Conservation (phyloP, 1,140 invertebrate species). For the Archivesica marissinica region DNA sequence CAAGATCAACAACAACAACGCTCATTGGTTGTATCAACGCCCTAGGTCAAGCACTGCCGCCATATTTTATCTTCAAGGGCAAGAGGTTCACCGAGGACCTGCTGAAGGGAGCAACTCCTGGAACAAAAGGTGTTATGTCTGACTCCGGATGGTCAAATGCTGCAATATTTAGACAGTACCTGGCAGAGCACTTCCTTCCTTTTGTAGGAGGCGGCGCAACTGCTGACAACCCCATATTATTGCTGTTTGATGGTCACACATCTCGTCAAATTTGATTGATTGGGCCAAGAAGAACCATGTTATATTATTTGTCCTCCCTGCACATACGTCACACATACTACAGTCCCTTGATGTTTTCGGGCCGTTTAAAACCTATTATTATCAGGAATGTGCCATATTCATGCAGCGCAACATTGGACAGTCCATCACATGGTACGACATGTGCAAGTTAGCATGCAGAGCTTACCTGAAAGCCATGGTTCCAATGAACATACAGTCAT, state of each 20-base stretch:
- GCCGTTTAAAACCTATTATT: slow-evolving; percentile 8
- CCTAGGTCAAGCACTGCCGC: slow-evolving; percentile 16
- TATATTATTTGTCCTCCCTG: slow-evolving; percentile 14
- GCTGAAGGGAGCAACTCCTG: slow-evolving; percentile 1
- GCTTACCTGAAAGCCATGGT: slow-evolving; percentile 39
- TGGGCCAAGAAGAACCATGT: neutral
- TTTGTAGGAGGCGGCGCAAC: neutral
- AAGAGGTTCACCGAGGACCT: neutral
- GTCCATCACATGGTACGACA: slow-evolving; percentile 1
- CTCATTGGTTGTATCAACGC: slow-evolving; percentile 69
- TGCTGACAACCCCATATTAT: neutral
- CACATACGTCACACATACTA: slow-evolving; percentile 20
- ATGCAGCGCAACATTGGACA: slow-evolving; percentile 24
- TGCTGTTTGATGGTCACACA: slow-evolving; percentile 8
- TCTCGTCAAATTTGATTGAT: neutral
- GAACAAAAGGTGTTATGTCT: neutral
- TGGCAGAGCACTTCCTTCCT: slow-evolving; percentile 26
- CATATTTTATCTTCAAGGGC: slow-evolving; percentile 38
- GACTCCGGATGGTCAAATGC: slow-evolving; percentile 29
- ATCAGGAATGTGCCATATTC: slow-evolving; percentile 29
- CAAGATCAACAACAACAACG: slow-evolving; percentile 22
- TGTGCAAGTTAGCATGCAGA: slow-evolving; percentile 14
- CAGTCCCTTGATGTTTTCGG: slow-evolving; percentile 42
- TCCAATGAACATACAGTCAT: neutral
- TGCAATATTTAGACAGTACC: slow-evolving; percentile 16